phyloP scores from a whole-genome alignment of 2,113 vertebrate genomes.

The Mus pahari region DNA sequence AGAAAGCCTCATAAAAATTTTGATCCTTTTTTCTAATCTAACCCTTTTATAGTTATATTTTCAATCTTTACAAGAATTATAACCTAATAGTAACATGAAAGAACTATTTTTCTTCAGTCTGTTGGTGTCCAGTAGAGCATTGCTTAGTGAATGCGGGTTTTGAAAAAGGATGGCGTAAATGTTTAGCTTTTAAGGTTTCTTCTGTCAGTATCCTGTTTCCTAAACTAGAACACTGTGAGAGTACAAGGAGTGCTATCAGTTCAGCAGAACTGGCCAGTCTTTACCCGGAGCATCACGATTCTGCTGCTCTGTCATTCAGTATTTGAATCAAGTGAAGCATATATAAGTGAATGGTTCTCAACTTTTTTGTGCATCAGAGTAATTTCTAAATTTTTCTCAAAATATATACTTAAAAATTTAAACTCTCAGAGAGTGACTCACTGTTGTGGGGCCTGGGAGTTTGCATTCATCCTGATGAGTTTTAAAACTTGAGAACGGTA shows the following conservation, averaged over 20 bases:
- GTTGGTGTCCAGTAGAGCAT: constrained; percentile 24
- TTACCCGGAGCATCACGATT: neutral
- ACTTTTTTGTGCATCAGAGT: constrained; percentile 1
- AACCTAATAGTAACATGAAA: neutral
- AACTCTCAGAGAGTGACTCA: constrained; percentile 21
- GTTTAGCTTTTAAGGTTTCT: constrained; percentile 49
- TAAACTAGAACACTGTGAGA: constrained; percentile 18
- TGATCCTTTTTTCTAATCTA: constrained; percentile 11
- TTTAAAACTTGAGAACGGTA: constrained; percentile 30
- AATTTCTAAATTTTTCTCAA: constrained; percentile 40
- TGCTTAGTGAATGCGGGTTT: constrained; percentile 52
- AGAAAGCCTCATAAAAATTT: constrained; percentile 37
- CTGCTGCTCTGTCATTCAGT: neutral
- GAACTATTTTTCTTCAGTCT: neutral
- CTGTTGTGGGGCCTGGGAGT: constrained; percentile 5
- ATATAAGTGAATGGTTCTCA: constrained; percentile 25
- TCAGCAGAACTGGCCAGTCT: neutral
- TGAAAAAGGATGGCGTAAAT: neutral
- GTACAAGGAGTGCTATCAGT: constrained; percentile 4
- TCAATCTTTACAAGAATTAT: constrained; percentile 49
- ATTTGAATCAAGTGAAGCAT: constrained; percentile 20
- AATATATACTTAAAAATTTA: constrained; percentile 32
- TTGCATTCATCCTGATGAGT: constrained; percentile 21
- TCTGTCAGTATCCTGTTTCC: constrained; percentile 42
- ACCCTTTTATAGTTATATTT: constrained; percentile 45